These are phyloP conservation scores for Nephrotoma guestfalica DNA, from an alignment of 2,888 invertebrate species.

Conservation along the genomic window DNA sequence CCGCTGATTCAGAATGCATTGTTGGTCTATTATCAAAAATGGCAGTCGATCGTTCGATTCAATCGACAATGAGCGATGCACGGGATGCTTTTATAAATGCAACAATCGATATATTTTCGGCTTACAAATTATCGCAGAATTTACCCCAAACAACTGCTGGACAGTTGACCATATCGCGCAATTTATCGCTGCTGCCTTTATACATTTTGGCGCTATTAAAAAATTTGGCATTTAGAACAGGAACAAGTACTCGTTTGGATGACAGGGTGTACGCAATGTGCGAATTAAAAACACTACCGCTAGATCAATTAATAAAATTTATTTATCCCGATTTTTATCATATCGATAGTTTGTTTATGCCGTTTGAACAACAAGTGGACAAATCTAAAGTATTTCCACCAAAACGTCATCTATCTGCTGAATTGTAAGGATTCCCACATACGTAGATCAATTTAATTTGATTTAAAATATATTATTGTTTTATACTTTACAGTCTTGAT, in stretches of 20 bases:
- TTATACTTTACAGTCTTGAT: conserved; percentile 46
- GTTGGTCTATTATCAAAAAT: conserved; percentile 88
- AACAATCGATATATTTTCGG: conserved; percentile 73
- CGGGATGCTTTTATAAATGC: conserved; percentile 94
- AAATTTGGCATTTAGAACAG: conserved; percentile 76
- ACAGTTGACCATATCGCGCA: conserved; percentile 59
- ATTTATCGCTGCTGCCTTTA: conserved; percentile 71
- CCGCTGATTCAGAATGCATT: conserved; percentile 89
- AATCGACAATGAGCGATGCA: conserved; percentile 79
- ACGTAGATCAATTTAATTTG: not conserved
- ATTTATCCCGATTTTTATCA: conserved; percentile 90
- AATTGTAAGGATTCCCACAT: conserved; percentile 35
- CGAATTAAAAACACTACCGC: conserved; percentile 77
- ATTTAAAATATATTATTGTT: not conserved
- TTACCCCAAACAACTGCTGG: conserved; percentile 39
- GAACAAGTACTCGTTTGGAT: conserved; percentile 78
- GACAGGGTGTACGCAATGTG: conserved; percentile 90
- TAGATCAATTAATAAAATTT: conserved; percentile 61
- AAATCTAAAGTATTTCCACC: conserved; percentile 37
- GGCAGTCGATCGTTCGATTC: conserved; percentile 87
- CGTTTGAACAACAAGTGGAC: conserved; percentile 23
- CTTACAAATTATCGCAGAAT: conserved; percentile 53
- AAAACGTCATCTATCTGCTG: conserved; percentile 70
- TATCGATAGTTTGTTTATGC: conserved; percentile 51
- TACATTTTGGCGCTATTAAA: conserved; percentile 83